Evolutionary conservation across 2,113 vertebrate genomes (phyloP).

Genomic region (Oryzias woworae): DNA sequence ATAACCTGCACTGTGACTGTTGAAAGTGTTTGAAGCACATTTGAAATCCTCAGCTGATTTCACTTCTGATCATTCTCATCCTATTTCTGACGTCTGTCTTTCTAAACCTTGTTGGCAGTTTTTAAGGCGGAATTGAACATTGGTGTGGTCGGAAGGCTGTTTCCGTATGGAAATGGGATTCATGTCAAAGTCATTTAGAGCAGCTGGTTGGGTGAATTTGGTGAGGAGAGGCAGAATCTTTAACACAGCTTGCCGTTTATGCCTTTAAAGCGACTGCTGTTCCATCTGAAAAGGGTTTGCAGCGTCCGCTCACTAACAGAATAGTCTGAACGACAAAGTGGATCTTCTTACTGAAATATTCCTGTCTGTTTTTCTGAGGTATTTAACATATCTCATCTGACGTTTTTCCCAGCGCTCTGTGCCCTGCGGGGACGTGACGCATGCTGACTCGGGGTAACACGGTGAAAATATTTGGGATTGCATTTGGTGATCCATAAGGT

Average conservation of each 20-base stretch:
- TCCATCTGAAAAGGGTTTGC: conserved; percentile 12
- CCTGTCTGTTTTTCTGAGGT: background rate
- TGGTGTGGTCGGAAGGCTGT: conserved; percentile 27
- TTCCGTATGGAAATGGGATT: conserved; percentile 64
- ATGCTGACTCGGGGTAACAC: conserved; percentile 33
- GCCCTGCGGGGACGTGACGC: conserved; percentile 23
- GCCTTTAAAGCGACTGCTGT: conserved; percentile 15
- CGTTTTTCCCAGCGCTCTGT: conserved; percentile 24
- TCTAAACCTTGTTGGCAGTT: conserved; percentile 9
- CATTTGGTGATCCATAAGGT: conserved; percentile 37
- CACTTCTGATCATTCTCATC: conserved; percentile 29
- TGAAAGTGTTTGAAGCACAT: conserved; percentile 14
- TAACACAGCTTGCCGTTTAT: no score
- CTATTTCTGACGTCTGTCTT: conserved; percentile 39
- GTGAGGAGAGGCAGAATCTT: conserved; percentile 39
- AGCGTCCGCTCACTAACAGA: conserved; percentile 6
- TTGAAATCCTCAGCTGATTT: conserved; percentile 34
- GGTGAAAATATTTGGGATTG: conserved; percentile 30
- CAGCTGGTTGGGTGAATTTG: conserved; percentile 42
- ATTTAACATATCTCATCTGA: conserved; percentile 2
- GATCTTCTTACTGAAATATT: conserved; percentile 9
- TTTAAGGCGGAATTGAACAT: no score
- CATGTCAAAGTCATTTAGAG: conserved; percentile 52
- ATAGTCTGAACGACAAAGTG: conserved; percentile 13
- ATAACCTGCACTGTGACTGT: conserved; percentile 42